Conservation (phyloP, 2,888 invertebrate genomes). For the Antitype chi region DNA sequence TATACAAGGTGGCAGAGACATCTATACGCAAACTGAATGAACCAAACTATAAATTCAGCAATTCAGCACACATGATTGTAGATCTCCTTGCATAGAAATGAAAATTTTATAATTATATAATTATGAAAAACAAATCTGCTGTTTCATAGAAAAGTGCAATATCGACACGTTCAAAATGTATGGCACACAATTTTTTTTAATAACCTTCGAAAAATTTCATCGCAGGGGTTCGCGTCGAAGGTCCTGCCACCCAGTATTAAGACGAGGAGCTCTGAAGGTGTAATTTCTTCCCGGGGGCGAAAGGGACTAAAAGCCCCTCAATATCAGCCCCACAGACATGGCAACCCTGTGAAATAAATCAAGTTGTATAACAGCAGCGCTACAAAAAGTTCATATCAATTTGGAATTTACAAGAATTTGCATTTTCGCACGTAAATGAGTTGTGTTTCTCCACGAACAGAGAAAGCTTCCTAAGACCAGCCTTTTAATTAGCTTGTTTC, state of each 20-base stretch:
- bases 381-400: conserved; percentile 61
- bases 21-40: too few relatives aligned
- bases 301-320: conserved; percentile 63
- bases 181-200: too few relatives aligned
- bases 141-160: too few relatives aligned
- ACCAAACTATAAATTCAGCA: too few relatives aligned
- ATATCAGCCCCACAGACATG: conserved; percentile 71
- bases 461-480: conserved; percentile 10
- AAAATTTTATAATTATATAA: too few relatives aligned
- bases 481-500: conserved; percentile 53
- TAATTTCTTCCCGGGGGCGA: conserved; percentile 58
- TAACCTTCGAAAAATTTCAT: too few relatives aligned
- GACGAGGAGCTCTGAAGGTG: conserved; percentile 41
- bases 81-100: too few relatives aligned
- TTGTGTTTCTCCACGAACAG: conserved; percentile 16
- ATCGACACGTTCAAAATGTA: too few relatives aligned
- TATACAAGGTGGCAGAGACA: too few relatives aligned
- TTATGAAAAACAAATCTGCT: too few relatives aligned
- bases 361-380: conserved; percentile 61
- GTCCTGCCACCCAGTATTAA: background rate
- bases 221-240: too few relatives aligned
- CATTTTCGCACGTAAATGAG: conserved; percentile 41
- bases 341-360: conserved; percentile 70
- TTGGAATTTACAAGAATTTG: conserved; percentile 36
- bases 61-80: too few relatives aligned